Evolutionary conservation across 2,888 invertebrate species (phyloP).

Genomic region (Oasisia sp.): DNA sequence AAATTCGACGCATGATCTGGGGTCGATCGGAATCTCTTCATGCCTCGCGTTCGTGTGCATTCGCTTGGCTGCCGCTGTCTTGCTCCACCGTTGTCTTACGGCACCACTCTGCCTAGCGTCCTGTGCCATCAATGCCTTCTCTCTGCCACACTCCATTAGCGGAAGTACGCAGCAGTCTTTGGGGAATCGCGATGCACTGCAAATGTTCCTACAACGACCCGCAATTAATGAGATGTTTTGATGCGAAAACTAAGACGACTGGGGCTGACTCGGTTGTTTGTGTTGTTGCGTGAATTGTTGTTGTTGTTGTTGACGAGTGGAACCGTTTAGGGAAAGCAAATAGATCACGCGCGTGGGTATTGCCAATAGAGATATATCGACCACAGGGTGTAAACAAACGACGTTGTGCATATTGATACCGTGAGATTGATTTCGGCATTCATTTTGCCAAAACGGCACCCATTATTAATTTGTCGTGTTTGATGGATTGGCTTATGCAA

Average conservation of each 20-base stretch:
- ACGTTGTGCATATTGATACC: not conserved
- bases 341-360: not conserved
- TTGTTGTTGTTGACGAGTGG: not conserved
- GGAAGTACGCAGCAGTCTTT: not conserved
- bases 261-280: not conserved
- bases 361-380: not conserved
- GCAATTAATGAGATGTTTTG: not conserved
- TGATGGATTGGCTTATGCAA: not conserved
- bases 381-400: not conserved
- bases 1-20: not conserved
- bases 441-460: not conserved
- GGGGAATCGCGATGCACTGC: not conserved
- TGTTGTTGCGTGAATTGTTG: not conserved
- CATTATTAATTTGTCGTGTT: not conserved
- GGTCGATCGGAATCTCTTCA: not conserved
- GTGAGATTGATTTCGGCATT: not conserved
- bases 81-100: not conserved
- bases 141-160: not conserved
- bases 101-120: too few species aligned
- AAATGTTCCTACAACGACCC: not conserved
- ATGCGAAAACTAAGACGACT: not conserved
- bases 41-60: not conserved
- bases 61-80: not conserved
- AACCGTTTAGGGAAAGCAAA: not conserved
- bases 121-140: not conserved